These are phyloP conservation scores for Augiades crinisus DNA, from an alignment of 2,888 invertebrate species.

Conservation along the genomic window DNA sequence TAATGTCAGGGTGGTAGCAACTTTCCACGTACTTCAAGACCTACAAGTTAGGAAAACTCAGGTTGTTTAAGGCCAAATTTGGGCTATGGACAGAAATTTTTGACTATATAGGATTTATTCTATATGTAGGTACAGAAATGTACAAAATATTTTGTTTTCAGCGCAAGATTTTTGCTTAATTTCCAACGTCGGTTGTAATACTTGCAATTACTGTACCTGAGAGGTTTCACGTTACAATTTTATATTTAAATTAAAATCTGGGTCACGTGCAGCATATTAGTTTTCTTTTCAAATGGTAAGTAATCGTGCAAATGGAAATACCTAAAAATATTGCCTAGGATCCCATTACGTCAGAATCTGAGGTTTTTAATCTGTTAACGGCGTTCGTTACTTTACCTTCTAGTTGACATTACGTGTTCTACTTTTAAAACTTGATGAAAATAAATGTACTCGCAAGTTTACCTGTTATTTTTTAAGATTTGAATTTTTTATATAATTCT, in stretches of 20 bases:
- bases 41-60: too few relatives aligned
- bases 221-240: constrained; percentile 6
- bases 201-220: constrained; percentile 13
- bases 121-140: too few relatives aligned
- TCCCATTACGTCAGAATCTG: constrained; percentile 3
- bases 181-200: constrained; percentile 4
- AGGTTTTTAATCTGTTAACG: constrained; percentile 20
- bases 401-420: neutral
- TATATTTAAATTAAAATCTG: constrained; percentile 11
- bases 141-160: neutral
- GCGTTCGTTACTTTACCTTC: constrained; percentile 6
- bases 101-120: too few relatives aligned
- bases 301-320: constrained; percentile 19
- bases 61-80: too few relatives aligned
- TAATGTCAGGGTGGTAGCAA: too few relatives aligned
- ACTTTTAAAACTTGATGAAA: neutral
- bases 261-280: neutral
- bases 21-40: too few relatives aligned
- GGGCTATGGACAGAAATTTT: too few relatives aligned
- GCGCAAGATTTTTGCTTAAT: neutral
- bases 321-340: constrained; percentile 12
- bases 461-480: neutral
- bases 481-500: neutral
- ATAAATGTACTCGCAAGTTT: too few relatives aligned
- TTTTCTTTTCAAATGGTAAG: constrained; percentile 7